Conservation (phyloP, 2,113 vertebrate species). For the Brienomyrus longianalis region DNA sequence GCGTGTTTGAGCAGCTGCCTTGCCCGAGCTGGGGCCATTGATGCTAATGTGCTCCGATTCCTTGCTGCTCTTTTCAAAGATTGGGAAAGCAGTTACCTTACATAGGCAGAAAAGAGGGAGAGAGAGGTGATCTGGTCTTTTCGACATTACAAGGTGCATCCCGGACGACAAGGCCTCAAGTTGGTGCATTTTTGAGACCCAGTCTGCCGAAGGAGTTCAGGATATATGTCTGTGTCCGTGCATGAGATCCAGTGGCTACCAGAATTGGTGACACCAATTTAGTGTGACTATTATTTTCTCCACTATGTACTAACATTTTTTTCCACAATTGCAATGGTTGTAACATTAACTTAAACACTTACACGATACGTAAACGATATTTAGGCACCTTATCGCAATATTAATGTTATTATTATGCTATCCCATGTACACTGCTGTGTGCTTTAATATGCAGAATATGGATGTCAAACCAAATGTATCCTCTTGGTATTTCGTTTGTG, state of each 20-base stretch:
- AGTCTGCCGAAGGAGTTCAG: background rate
- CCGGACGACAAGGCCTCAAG: background rate
- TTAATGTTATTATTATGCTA: background rate
- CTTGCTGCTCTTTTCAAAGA: conserved; percentile 10
- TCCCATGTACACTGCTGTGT: background rate
- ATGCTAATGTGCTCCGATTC: conserved; percentile 12
- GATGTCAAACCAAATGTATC: background rate
- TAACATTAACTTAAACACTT: too few species aligned
- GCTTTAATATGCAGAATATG: background rate
- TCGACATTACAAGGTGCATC: background rate
- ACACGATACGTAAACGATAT: background rate
- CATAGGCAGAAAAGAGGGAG: background rate
- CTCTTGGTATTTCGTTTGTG: background rate
- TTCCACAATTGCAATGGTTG: too few species aligned
- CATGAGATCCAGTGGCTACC: background rate
- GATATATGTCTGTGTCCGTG: background rate
- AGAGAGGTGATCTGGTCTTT: background rate
- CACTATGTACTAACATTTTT: background rate
- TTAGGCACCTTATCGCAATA: background rate
- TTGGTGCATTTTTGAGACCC: background rate
- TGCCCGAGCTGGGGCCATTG: background rate
- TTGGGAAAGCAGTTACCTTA: background rate
- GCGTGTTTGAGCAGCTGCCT: background rate
- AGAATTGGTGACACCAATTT: background rate
- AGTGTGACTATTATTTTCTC: background rate